Conservation (phyloP, 23 tunicate species). For the Phallusia fumigata region DNA sequence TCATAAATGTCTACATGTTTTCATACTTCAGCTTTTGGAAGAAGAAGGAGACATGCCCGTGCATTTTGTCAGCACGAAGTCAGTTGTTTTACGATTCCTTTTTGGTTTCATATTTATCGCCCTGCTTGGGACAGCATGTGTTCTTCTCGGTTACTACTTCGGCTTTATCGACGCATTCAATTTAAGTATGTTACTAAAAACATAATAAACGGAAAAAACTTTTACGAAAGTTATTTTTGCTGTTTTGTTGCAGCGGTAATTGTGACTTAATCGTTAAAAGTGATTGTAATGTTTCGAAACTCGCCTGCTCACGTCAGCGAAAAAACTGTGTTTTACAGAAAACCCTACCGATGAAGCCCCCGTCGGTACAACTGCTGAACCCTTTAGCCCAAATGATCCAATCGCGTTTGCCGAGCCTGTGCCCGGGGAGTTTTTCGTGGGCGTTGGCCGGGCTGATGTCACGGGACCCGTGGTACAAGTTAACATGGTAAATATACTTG, state of each 20-base stretch:
- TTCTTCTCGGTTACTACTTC: constrained; percentile 53
- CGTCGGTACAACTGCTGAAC: background rate
- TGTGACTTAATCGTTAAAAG: too few relatives aligned
- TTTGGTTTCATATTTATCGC: constrained; percentile 36
- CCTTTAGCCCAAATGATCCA: constrained; percentile 9
- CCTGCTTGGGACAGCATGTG: constrained; percentile 24
- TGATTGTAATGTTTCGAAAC: too few relatives aligned
- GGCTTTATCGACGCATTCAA: constrained; percentile 51
- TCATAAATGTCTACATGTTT: too few relatives aligned
- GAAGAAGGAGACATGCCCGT: constrained; percentile 13
- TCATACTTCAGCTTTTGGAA: background rate
- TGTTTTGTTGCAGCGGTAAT: too few relatives aligned
- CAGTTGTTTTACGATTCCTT: constrained; percentile 27
- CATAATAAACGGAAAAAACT: too few relatives aligned
- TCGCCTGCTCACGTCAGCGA: too few relatives aligned
- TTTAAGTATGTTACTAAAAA: background rate
- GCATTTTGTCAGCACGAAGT: constrained; percentile 29
- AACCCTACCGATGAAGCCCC: background rate
- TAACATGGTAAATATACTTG: constrained; percentile 97
- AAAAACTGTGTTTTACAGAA: too few relatives aligned
- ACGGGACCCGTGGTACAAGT: constrained; percentile 93
- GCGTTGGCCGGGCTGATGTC: constrained; percentile 86
- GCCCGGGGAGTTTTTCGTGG: constrained; percentile 62
- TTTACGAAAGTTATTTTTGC: too few relatives aligned
- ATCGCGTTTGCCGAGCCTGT: constrained; percentile 48